Percentiles rank a stretch among this genome's conserved stretches.
These are phyloP conservation scores for Philereme vetulata DNA, from an alignment of 2,888 invertebrate genomes.

Conservation along the genomic window DNA sequence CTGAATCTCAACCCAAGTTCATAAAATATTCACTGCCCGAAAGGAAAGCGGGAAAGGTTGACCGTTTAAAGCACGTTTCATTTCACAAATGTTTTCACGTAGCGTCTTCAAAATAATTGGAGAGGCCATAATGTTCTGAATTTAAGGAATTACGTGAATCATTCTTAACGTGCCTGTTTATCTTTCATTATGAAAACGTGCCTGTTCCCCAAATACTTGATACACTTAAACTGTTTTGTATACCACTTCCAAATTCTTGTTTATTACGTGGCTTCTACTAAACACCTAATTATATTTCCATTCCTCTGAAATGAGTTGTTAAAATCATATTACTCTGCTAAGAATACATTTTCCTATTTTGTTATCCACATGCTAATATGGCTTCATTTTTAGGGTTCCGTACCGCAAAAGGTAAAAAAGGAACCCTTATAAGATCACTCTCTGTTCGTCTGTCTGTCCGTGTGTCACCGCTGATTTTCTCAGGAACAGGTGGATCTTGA, in stretches of 20 bases:
- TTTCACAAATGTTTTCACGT: slow-evolving; percentile 44
- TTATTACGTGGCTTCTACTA: slow-evolving; percentile 12
- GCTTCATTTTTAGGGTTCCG: too few species aligned
- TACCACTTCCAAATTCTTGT: slow-evolving; percentile 24
- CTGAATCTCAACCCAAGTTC: slow-evolving; percentile 5
- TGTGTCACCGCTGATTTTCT: too few species aligned
- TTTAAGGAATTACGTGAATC: slow-evolving; percentile 53
- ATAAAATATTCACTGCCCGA: slow-evolving; percentile 15
- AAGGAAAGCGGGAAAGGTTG: slow-evolving; percentile 28
- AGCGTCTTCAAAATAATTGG: slow-evolving; percentile 66
- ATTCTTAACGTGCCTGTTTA: slow-evolving; percentile 47
- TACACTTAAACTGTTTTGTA: slow-evolving; percentile 20
- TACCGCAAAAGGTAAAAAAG: too few species aligned
- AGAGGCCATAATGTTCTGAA: slow-evolving; percentile 55
- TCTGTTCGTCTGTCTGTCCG: too few species aligned
- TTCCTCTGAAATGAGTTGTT: slow-evolving; percentile 14
- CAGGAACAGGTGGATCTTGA: too few species aligned
- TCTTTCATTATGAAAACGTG: slow-evolving; percentile 38
- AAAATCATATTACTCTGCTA: slow-evolving; percentile 23
- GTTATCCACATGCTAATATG: slow-evolving; percentile 6
- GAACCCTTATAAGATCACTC: too few species aligned
- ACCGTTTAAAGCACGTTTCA: slow-evolving; percentile 51
- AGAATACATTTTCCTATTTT: slow-evolving; percentile 24
- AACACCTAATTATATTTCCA: slow-evolving; percentile 25
- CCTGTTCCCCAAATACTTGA: slow-evolving; percentile 19